Percentiles rank a stretch among this genome's conserved stretches.
Conservation (phyloP, 2,797 vertebrate species). For the Chaunax sp. region DNA sequence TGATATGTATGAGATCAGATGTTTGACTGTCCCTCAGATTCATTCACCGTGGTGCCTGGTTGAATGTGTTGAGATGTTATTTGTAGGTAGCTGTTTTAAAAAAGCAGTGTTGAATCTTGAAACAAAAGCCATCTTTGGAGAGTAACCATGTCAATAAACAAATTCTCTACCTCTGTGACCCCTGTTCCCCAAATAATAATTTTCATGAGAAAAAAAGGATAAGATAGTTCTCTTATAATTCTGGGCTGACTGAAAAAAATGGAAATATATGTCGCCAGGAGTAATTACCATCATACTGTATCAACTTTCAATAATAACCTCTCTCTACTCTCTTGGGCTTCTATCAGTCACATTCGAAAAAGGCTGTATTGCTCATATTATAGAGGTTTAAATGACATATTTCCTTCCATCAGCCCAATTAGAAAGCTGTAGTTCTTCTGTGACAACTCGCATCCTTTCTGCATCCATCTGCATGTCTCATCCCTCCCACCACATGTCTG, state of each 20-base stretch:
- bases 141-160: no score
- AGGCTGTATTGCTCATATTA: conserved; percentile 15
- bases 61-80: background rate
- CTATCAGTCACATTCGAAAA: conserved; percentile 24
- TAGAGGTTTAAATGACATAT: conserved; percentile 31
- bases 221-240: background rate
- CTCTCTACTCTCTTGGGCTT: conserved; percentile 23
- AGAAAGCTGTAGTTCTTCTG: conserved; percentile 34
- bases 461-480: conserved; percentile 57
- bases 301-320: conserved; percentile 47
- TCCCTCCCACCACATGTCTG: conserved; percentile 54
- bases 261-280: conserved; percentile 22
- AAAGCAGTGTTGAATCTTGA: background rate
- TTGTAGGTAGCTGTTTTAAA: background rate
- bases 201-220: background rate
- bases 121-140: no score
- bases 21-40: no score
- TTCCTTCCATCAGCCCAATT: conserved; percentile 43
- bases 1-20: conserved; percentile 14
- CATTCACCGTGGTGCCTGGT: background rate
- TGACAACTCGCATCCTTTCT: conserved; percentile 36
- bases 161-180: background rate
- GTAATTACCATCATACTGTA: no score
- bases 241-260: conserved; percentile 11
- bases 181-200: background rate